Evolutionary conservation across 1,140 invertebrate species (phyloP).

Genomic region (Zaprionus ghesquierei): DNA sequence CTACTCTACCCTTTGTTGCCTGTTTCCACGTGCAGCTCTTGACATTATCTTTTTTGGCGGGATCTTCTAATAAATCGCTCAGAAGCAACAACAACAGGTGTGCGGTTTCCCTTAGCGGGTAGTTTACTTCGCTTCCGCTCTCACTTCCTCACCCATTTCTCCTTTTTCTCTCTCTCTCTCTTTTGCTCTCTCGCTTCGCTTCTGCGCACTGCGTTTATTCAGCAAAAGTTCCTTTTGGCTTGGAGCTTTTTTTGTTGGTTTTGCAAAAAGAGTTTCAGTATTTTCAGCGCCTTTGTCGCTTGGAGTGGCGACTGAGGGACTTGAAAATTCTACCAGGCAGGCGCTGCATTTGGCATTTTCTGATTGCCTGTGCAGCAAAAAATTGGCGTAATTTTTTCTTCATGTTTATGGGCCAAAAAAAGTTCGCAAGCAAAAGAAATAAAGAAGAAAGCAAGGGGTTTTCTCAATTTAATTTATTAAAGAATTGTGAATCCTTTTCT

Average conservation of each 20-base stretch:
- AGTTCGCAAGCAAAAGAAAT: not conserved
- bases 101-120: conserved; percentile 7
- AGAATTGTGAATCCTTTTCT: not conserved
- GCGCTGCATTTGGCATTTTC: conserved; percentile 63
- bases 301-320: conserved; percentile 61
- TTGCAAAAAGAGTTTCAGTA: conserved; percentile 52
- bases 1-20: not conserved
- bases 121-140: not conserved
- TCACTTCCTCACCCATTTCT: not conserved
- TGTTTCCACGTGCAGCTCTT: not conserved
- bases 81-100: conserved; percentile 67
- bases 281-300: conserved; percentile 67
- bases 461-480: not conserved
- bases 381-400: conserved; percentile 40
- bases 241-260: conserved; percentile 34
- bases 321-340: conserved; percentile 37
- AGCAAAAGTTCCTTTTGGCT: conserved; percentile 46
- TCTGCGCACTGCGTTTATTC: conserved; percentile 67
- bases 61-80: conserved; percentile 42
- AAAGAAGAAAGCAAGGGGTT: not conserved
- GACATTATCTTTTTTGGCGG: conserved; percentile 33
- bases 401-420: not conserved
- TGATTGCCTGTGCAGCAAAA: conserved; percentile 48
- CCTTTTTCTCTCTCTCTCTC: not conserved
- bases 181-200: conserved; percentile 20